Percentiles rank a stretch among this genome's conserved stretches.
Evolutionary conservation across 2,888 invertebrate species (phyloP).

Genomic region (Ellobium chinense): DNA sequence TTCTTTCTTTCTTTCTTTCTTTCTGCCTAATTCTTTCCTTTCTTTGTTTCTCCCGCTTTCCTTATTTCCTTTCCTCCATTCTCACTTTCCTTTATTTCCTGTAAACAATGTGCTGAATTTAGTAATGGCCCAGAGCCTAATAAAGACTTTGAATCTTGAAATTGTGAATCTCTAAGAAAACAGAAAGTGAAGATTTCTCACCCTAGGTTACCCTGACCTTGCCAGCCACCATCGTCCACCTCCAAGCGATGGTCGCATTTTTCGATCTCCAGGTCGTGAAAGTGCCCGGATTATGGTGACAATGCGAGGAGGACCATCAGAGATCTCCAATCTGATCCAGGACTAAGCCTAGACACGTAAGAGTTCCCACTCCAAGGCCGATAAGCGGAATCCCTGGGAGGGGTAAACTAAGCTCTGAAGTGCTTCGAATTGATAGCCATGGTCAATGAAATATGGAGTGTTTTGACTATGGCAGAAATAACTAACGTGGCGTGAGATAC

Average conservation of each 20-base stretch:
- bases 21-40: neutral
- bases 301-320: neutral
- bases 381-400: neutral
- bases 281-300: conserved; percentile 10
- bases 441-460: neutral
- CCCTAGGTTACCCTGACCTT: no score
- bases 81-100: no score
- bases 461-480: neutral
- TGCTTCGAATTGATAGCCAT: neutral
- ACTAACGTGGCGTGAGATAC: neutral
- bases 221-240: no score
- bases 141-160: no score
- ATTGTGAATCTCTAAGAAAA: no score
- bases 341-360: neutral
- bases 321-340: neutral
- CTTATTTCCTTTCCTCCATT: no score
- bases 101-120: no score
- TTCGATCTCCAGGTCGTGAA: neutral
- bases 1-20: neutral
- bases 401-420: neutral
- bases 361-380: conserved; percentile 2
- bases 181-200: no score
- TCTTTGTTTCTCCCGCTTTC: neutral
- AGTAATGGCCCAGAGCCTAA: no score
- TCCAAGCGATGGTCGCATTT: neutral